Evolutionary conservation across 2,888 invertebrate genomes (phyloP).

Genomic region (Scrobipalpa atriplicella): DNA sequence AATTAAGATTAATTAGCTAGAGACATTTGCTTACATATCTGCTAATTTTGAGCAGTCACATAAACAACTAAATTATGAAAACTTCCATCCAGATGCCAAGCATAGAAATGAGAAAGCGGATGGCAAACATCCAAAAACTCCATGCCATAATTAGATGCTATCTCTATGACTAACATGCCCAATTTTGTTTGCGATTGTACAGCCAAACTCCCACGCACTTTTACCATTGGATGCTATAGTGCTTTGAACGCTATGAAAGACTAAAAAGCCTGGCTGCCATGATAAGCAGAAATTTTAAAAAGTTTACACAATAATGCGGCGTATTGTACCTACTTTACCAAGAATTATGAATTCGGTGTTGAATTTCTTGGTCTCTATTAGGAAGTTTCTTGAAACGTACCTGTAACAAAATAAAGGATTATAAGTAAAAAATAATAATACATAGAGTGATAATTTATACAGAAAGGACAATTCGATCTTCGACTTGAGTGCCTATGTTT

Average conservation of each 20-base stretch:
- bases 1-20: no score
- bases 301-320: neutral
- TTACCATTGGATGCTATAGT: neutral
- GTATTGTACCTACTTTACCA: constrained; percentile 17
- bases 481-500: no score
- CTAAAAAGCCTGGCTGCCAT: neutral
- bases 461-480: no score
- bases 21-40: no score
- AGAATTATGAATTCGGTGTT: neutral
- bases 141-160: constrained; percentile 17
- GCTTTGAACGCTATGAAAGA: neutral
- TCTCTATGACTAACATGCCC: constrained; percentile 2
- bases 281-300: neutral
- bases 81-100: constrained; percentile 9
- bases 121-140: constrained; percentile 48
- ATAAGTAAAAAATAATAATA: neutral
- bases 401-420: constrained; percentile 21
- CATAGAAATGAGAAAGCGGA: constrained; percentile 38
- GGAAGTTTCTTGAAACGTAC: neutral
- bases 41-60: no score
- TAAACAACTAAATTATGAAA: no score
- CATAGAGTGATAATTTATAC: no score
- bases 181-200: constrained; percentile 17
- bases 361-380: neutral
- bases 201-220: constrained; percentile 1